Conservation (phyloP, 2,888 invertebrate genomes). For the Drosophila imparisetae region DNA sequence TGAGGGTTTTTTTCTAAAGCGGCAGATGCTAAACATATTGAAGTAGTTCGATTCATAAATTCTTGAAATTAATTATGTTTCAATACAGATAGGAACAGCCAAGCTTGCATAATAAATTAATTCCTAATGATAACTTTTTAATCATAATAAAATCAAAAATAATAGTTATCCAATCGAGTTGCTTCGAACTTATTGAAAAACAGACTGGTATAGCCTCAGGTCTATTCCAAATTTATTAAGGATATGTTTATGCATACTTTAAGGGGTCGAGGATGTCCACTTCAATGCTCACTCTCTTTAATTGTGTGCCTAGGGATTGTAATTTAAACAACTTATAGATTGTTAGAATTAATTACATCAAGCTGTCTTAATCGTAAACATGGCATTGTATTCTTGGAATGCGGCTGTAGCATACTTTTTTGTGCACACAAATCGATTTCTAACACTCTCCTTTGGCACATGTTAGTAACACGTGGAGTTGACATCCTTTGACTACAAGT, state of each 20-base stretch:
- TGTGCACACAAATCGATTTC: not conserved
- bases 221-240: not conserved
- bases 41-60: not conserved
- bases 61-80: not conserved
- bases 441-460: constrained; percentile 4
- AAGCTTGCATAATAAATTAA: not conserved
- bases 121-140: not conserved
- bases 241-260: not conserved
- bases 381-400: not conserved
- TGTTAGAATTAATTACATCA: not conserved
- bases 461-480: constrained; percentile 40
- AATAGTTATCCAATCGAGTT: not conserved
- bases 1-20: constrained; percentile 6
- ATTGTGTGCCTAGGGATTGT: not conserved
- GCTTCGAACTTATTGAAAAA: not conserved
- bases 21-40: constrained; percentile 54
- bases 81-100: not conserved
- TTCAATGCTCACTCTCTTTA: not conserved
- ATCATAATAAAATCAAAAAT: not conserved
- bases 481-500: constrained; percentile 19
- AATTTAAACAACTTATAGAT: not conserved
- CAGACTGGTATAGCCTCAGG: not conserved
- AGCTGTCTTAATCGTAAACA: not conserved
- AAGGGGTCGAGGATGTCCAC: not conserved
- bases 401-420: constrained; percentile 21